Base-by-base conservation (phyloP, 2,113 vertebrate species). In the Chrysochloris asiatica region DNA sequence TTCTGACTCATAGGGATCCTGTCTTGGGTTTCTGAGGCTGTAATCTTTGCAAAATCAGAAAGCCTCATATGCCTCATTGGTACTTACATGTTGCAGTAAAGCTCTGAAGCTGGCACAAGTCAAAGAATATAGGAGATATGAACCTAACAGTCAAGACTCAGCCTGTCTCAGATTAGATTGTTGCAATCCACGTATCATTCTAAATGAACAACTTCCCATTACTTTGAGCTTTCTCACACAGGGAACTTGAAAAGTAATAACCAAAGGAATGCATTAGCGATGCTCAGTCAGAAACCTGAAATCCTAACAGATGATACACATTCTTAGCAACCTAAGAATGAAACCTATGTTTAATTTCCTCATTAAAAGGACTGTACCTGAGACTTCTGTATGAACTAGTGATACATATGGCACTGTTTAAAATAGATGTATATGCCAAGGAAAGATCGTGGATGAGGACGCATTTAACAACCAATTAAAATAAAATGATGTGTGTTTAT, bases 201-300 rank as follows among this genome's bases (percentile, higher is more conserved):
- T 52, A 88, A 79, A 54, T 79, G 87, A 96, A 86, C 63, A 78
- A 76, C 26, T 94, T 78, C 61, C 4, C 83, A 85, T 78, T 83
- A 73, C 43, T 90, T 73, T 26, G 43, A 28, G 21, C 26, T 91
- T 91, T 38, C 43, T 94, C 77, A 77, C 38, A 21, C 7, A 28
- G 75, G 8, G 22, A 14, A 61, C 61, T 63, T 59, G 63, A 88
- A 56, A 59, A 85, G 10, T n/a, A 56, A 50, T 54, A 84, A 72
- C 19, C 47, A 72, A 81, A 85, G 28, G 45, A 93, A 91, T 75
- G 48, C 6, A 50, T 82, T 86, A 63, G 45, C 69, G 82, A 36
- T 50, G 30, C 14, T 89, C 43, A 80, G 43, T 48, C n/a, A 89
- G 48, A 87, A 88, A 89, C 43, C 36, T 80, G 50, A 43, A 84